Base-by-base conservation (phyloP, 2,113 vertebrate species). In the Mus pahari region DNA sequence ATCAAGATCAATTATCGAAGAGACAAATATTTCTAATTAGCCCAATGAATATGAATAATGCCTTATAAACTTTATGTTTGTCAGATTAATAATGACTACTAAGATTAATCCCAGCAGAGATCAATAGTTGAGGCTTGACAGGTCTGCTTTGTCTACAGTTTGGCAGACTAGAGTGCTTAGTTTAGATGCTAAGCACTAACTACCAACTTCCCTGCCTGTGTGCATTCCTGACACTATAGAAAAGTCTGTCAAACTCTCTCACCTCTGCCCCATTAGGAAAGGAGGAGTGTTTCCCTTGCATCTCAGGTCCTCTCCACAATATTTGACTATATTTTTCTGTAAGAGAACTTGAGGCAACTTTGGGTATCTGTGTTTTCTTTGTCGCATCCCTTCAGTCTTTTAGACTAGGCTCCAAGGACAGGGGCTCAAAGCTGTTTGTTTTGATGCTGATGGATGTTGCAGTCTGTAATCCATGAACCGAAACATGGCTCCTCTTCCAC, bases 401-500 rank as follows among this genome's bases (percentile, higher is more conserved):
- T 92, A 79, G 95, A 50, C 50, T 50, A 31, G 71, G 3, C 53
- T 92, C 48, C 79, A 70, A 96, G 94, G 92, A 45, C 84, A 66
- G 77, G 45, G 79, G 45, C 9, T 97, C 86, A 90, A 45, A 39
- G 93, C 70, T 91, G 68, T 98, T 98, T 97, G 84, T 55, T 97
- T 96, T 98, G 96, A 88, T 45, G 0, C 92, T 97, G 98, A 97
- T 96, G 84, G 82, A 97, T 98, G 95, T 68, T 91, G 90, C 62
- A 33, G 53, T 13, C 91, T 96, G 91, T 92, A 92, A 89, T 96
- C 97, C 71, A 10, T 97, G 97, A 98, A 95, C 97, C 75, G 11
- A 97, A 96, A 74, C 79, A 5, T 10, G 64, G 50, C 86, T 83
- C 0, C 22, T 92, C 95, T 94, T 90, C 97, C 79, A 13, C 96